phyloP scores from a whole-genome alignment of 2,888 invertebrate species.

The Antheraea assamensis region DNA sequence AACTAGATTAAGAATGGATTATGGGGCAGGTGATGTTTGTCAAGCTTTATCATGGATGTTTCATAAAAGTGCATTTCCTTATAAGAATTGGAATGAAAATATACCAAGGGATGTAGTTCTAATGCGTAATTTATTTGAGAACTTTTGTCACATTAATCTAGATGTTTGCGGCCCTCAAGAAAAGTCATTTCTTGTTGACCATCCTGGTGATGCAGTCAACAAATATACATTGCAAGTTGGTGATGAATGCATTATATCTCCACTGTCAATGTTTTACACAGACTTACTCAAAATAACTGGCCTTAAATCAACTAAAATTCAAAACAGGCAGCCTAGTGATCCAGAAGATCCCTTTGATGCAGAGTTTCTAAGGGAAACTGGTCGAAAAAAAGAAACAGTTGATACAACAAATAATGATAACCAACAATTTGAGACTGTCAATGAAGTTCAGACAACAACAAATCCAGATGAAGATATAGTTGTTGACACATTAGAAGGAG shows the following conservation, averaged over 20 bases:
- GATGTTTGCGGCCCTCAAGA: slow-evolving; percentile 95
- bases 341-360: slow-evolving; percentile 97
- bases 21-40: slow-evolving; percentile 95
- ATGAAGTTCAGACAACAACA: slow-evolving; percentile 72
- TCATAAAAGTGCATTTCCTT: slow-evolving; percentile 95
- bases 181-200: slow-evolving; percentile 88
- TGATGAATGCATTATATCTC: slow-evolving; percentile 96
- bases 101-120: slow-evolving; percentile 90
- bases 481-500: slow-evolving; percentile 84
- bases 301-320: slow-evolving; percentile 86
- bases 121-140: slow-evolving; percentile 92
- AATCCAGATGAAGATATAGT: slow-evolving; percentile 88
- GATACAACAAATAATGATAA: slow-evolving; percentile 68
- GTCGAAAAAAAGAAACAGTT: slow-evolving; percentile 80
- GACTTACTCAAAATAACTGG: slow-evolving; percentile 94
- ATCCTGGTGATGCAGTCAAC: slow-evolving; percentile 85
- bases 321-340: slow-evolving; percentile 87
- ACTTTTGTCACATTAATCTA: slow-evolving; percentile 94
- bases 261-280: slow-evolving; percentile 93
- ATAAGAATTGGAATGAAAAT: slow-evolving; percentile 89
- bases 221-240: slow-evolving; percentile 92
- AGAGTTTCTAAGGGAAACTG: slow-evolving; percentile 94
- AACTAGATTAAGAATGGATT: slow-evolving; percentile 92
- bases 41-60: slow-evolving; percentile 94
- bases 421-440: slow-evolving; percentile 75